Percentiles rank a stretch among this genome's conserved stretches.
Evolutionary conservation across 2,888 invertebrate species (phyloP).

Genomic region (Pantelozetes paolii): DNA sequence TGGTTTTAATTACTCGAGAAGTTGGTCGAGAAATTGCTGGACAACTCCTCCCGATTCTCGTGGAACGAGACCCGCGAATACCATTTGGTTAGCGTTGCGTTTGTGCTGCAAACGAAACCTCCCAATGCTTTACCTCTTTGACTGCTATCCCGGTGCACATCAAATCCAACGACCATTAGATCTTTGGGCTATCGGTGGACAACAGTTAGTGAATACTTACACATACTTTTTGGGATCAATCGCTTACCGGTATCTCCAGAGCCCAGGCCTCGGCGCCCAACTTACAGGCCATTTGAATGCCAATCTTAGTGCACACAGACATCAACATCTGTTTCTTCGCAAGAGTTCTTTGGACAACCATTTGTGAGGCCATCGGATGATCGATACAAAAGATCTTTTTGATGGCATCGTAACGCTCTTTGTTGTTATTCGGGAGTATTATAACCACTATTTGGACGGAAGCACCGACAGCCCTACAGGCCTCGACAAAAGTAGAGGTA

Average conservation of each 20-base stretch:
- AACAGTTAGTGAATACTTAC: not conserved
- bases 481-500: constrained; percentile 15
- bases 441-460: constrained; percentile 55
- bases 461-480: not conserved
- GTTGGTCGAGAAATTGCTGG: constrained; percentile 37
- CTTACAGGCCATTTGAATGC: constrained; percentile 88
- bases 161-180: constrained; percentile 72
- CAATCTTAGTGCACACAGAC: constrained; percentile 85
- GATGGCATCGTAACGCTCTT: constrained; percentile 76
- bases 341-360: constrained; percentile 58
- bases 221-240: not conserved
- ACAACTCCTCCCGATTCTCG: constrained; percentile 44
- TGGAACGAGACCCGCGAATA: constrained; percentile 50
- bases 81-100: constrained; percentile 53
- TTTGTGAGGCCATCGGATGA: constrained; percentile 60
- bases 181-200: constrained; percentile 45
- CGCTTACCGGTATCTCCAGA: constrained; percentile 64
- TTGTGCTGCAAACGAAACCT: constrained; percentile 56
- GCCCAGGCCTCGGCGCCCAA: constrained; percentile 86
- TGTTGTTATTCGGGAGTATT: constrained; percentile 64
- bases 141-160: constrained; percentile 55
- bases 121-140: constrained; percentile 59
- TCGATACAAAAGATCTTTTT: constrained; percentile 84
- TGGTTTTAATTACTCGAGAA: no score
- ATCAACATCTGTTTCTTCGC: constrained; percentile 59